Percentiles rank a stretch among this genome's conserved stretches.
These are phyloP conservation scores for Cephus sareptanus DNA, from an alignment of 2,888 invertebrate genomes.

Conservation along the genomic window DNA sequence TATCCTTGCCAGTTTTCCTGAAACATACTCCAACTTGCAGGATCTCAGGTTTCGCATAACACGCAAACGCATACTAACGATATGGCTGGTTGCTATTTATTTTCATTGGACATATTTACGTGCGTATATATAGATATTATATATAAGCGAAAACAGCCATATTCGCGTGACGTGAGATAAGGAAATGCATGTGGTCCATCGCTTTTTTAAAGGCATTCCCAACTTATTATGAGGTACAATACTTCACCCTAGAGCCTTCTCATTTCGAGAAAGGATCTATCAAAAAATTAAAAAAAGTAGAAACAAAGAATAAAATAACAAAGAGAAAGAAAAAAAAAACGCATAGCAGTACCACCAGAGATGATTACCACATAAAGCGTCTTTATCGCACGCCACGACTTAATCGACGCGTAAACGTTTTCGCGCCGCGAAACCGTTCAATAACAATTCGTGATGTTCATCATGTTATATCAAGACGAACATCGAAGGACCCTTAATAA, in stretches of 20 bases:
- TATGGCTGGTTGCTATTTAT: conserved; percentile 26
- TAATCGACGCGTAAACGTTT: neutral
- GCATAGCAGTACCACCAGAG: neutral
- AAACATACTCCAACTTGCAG: neutral
- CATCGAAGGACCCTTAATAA: too few species aligned
- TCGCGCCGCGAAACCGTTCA: neutral
- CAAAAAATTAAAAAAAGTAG: neutral
- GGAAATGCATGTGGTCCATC: conserved; percentile 17
- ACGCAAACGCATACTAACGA: conserved; percentile 4
- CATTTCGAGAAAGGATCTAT: neutral
- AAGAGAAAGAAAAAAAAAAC: neutral
- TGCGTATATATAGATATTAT: conserved; percentile 13
- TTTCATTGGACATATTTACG: conserved; percentile 5
- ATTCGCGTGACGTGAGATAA: conserved; percentile 10
- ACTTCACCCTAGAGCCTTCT: neutral
- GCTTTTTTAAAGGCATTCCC: neutral
- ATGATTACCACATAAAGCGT: neutral
- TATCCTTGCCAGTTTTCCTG: neutral
- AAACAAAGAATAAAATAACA: neutral
- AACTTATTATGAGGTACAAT: neutral
- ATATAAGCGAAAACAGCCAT: conserved; percentile 7
- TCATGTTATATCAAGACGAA: too few species aligned
- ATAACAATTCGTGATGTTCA: neutral
- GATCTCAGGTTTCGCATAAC: neutral
- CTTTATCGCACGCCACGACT: neutral